phyloP scores from a whole-genome alignment of 2,797 vertebrate genomes.

The Crocodylus rhombifer region DNA sequence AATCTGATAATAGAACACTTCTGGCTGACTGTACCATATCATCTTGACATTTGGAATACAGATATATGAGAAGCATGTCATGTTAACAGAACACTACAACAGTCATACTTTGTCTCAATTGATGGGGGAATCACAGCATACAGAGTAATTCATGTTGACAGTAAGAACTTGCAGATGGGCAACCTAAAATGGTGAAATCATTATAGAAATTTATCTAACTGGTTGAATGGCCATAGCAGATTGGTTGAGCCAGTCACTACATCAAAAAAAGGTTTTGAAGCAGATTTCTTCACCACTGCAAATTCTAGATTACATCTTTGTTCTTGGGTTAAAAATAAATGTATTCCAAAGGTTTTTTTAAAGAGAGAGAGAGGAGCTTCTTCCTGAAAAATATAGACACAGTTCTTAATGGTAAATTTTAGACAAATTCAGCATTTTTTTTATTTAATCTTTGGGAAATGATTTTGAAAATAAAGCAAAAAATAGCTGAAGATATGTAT shows the following conservation, averaged over 20 bases:
- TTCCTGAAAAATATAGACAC: neutral
- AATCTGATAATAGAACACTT: constrained; percentile 28
- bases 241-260: constrained; percentile 37
- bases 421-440: neutral
- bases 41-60: constrained; percentile 10
- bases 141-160: constrained; percentile 56
- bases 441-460: neutral
- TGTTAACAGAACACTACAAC: constrained; percentile 36
- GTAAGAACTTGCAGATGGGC: constrained; percentile 69
- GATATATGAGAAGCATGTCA: constrained; percentile 42
- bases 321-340: neutral
- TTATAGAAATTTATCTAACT: constrained; percentile 68
- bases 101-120: constrained; percentile 42
- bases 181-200: constrained; percentile 61
- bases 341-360: neutral
- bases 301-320: neutral
- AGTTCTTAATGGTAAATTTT: neutral
- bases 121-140: constrained; percentile 42
- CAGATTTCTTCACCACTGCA: neutral
- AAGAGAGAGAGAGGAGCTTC: neutral
- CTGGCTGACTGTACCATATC: neutral
- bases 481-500: neutral
- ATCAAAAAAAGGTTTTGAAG: neutral
- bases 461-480: neutral
- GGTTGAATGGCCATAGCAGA: constrained; percentile 42